Conservation (phyloP, 1,140 invertebrate genomes). For the Matsumurasca onukii region DNA sequence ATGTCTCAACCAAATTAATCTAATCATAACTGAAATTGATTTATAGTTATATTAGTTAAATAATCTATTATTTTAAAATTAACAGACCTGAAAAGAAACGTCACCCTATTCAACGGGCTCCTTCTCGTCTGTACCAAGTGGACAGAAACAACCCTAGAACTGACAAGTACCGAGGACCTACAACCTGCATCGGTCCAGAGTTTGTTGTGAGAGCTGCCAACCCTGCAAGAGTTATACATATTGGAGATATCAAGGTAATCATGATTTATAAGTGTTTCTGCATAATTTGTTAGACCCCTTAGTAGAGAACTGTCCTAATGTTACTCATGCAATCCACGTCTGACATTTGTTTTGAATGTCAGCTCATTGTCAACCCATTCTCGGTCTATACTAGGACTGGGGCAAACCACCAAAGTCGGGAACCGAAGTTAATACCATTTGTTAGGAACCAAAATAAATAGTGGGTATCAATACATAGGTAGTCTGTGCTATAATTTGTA, state of each 20-base stretch:
- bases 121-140: slow-evolving; percentile 65
- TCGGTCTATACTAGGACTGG: slow-evolving; percentile 32
- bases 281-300: too few species aligned
- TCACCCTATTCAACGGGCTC: slow-evolving; percentile 67
- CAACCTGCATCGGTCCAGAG: slow-evolving; percentile 65
- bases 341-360: neutral
- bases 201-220: slow-evolving; percentile 69
- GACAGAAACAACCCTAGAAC: slow-evolving; percentile 50
- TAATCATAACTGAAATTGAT: neutral
- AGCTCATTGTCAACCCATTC: neutral
- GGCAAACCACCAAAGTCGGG: too few species aligned
- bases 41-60: neutral
- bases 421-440: too few species aligned
- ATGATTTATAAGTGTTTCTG: slow-evolving; percentile 20
- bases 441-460: too few species aligned
- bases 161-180: slow-evolving; percentile 44
- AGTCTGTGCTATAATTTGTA: too few species aligned
- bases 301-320: neutral
- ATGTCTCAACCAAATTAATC: neutral
- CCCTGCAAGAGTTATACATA: slow-evolving; percentile 58
- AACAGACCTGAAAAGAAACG: slow-evolving; percentile 29
- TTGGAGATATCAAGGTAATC: slow-evolving; percentile 54
- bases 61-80: slow-evolving; percentile 1
- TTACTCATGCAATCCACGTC: neutral
- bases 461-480: too few species aligned